phyloP scores from a whole-genome alignment of 2,113 vertebrate genomes.

The Catharus bicknelli region DNA sequence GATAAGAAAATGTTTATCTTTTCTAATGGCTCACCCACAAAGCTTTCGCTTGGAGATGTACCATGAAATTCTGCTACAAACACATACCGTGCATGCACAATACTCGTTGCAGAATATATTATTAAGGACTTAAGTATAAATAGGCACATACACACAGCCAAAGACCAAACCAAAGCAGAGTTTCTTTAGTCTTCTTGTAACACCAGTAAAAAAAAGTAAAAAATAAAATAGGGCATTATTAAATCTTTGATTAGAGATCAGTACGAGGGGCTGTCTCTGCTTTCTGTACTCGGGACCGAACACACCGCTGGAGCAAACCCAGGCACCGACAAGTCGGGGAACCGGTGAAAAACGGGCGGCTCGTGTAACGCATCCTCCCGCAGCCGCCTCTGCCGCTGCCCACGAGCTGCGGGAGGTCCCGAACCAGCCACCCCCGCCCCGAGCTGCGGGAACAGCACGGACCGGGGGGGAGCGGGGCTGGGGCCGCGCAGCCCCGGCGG shows the following conservation, averaged over 20 bases:
- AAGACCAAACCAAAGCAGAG: neutral
- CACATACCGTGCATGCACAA: rapidly evolving
- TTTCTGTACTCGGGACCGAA: neutral
- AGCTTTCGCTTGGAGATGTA: neutral
- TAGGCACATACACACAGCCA: neutral
- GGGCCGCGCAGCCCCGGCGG: neutral
- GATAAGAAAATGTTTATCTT: neutral
- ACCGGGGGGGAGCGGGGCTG: neutral
- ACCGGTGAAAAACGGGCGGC: neutral
- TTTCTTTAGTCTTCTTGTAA: neutral
- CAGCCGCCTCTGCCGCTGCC: neutral
- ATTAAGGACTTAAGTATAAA: neutral
- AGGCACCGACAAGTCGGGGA: neutral
- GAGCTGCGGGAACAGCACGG: neutral
- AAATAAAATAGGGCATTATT: neutral
- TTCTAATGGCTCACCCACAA: neutral
- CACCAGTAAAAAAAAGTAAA: neutral
- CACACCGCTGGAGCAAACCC: neutral
- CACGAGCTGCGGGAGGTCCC: neutral
- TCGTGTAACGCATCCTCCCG: neutral
- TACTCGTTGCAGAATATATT: neutral
- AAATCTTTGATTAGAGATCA: neutral
- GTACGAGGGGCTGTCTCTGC: neutral
- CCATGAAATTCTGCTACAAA: neutral
- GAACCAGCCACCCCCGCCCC: neutral